Evolutionary conservation across 2,888 invertebrate genomes (phyloP), one percentile per base, ranked within the genome.

Genomic region (Margaritifera margaritifera): DNA sequence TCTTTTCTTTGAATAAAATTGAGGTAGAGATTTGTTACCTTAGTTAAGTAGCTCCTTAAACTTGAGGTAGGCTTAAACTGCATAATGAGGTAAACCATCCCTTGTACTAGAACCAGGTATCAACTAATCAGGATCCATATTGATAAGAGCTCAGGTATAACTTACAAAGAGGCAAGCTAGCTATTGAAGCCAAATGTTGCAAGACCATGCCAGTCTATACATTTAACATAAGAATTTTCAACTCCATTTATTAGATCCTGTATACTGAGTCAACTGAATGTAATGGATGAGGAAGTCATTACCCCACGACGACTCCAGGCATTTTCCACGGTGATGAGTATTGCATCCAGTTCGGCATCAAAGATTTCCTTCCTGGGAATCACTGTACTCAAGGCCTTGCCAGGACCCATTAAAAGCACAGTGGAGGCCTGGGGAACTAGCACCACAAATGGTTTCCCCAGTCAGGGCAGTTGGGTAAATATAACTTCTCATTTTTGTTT

Each of bases 351-450:
- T 57, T 86, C 88, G 50, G 85, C 88, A 64, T 84, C 88, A 52
- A 89, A 90, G 75, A 86, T 89, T 61, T 88, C 89, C 24, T 81
- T 87, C n/a, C 85, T 91, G 22, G 93, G 92, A 69, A 84, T 89
- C 3, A 89, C 90, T 19, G 89, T 93, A 61, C 91, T 91, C 69
- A 89, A 91, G 8, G 88, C 92, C 52, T 87, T 93, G 69, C 93
- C 93, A 2, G 89, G 80, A 25, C 76, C 87, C 25, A 91, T 93
- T 1, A 90, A 92, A 57, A 91, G 92, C 50, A 92, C 92, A 3
- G 88, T 93, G 50, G 93, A 93, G 76, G 63, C 71, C 0, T 93
- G 93, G 93, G 93, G 92, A 82, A 91, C 91, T 55, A 79, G 75
- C 31, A 90, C 92, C 52, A 82, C 78, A 56, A 91, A 92, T 68